Conservation (phyloP, 2,797 vertebrate species). For the Cercopithecus hamlyni region DNA sequence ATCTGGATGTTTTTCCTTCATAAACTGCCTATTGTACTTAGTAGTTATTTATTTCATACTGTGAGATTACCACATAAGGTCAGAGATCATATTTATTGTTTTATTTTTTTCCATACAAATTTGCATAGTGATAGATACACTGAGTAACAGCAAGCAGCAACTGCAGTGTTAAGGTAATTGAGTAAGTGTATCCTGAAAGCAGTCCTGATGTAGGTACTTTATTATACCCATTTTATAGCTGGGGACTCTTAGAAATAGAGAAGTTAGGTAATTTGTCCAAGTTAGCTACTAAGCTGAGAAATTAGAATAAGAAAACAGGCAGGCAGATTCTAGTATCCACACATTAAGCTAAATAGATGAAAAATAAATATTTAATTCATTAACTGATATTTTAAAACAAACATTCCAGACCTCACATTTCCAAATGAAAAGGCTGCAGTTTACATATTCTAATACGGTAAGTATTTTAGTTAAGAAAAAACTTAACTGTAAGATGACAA, state of each 20-base stretch:
- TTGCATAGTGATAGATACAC: not conserved
- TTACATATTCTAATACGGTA: slow-evolving; percentile 10
- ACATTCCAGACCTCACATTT: not conserved
- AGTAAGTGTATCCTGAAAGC: not conserved
- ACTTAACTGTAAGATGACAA: not conserved
- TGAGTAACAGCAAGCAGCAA: not conserved
- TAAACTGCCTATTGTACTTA: not conserved
- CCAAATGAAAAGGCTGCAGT: not conserved
- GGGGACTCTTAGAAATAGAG: not conserved
- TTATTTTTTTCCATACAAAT: not conserved
- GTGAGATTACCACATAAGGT: not conserved
- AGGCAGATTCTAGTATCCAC: not conserved
- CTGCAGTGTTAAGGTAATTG: not conserved
- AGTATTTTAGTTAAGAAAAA: not conserved
- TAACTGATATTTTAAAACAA: slow-evolving; percentile 3
- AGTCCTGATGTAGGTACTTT: not conserved
- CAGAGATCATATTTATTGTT: not conserved
- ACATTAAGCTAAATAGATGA: not conserved
- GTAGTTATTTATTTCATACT: slow-evolving; percentile 17
- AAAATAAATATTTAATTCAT: slow-evolving; percentile 30
- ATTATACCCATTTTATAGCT: not conserved
- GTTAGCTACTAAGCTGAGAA: slow-evolving; percentile 13
- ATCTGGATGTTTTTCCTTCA: slow-evolving; percentile 13
- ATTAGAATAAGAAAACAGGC: not conserved
- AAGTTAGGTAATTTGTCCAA: not conserved